Evolutionary conservation across 2,888 invertebrate genomes (phyloP).

Genomic region (Lydus trimaculatus): DNA sequence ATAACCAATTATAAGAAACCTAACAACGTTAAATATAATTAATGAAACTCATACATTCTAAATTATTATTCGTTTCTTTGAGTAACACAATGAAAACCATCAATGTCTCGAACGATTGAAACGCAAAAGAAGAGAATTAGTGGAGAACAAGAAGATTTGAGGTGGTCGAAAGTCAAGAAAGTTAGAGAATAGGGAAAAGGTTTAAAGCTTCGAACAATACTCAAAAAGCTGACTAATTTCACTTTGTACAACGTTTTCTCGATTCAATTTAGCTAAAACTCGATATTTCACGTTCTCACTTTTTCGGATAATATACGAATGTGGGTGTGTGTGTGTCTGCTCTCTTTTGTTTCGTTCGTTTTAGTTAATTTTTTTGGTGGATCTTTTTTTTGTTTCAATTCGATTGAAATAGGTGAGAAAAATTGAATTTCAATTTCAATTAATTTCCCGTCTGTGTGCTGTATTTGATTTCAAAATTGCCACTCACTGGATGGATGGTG

Average conservation of each 20-base stretch:
- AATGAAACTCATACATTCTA: not conserved
- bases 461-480: not conserved
- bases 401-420: not conserved
- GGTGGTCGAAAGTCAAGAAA: not conserved
- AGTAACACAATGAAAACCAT: not conserved
- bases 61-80: not conserved
- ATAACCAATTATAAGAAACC: too few relatives aligned
- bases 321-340: not conserved
- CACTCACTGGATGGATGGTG: not conserved
- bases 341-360: not conserved
- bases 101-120: not conserved
- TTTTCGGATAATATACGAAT: not conserved
- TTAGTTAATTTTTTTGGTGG: too few relatives aligned
- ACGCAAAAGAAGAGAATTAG: not conserved
- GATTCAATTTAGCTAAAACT: conserved; percentile 6
- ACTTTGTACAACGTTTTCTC: conserved; percentile 8
- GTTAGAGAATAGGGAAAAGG: not conserved
- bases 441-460: not conserved
- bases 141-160: not conserved
- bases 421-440: not conserved
- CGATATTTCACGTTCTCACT: conserved; percentile 2
- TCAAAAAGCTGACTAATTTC: conserved; percentile 11
- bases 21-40: too few relatives aligned
- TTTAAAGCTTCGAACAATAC: conserved; percentile 5
- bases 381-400: not conserved